Conservation (phyloP, 2,888 invertebrate species). For the Tachystola acroxantha region DNA sequence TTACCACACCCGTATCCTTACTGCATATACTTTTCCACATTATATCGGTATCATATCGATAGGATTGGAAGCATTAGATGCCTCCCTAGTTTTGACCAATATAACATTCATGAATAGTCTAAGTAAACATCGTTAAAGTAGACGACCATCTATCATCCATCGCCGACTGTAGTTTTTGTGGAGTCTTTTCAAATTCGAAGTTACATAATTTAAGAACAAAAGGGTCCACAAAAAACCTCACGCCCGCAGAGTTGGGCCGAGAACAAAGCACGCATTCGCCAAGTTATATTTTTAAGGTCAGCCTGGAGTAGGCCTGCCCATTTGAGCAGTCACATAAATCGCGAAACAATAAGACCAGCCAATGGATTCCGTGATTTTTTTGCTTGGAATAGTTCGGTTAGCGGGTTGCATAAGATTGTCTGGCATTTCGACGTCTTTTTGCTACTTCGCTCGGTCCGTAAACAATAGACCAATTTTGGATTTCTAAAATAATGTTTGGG, state of each 20-base stretch:
- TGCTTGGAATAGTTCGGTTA: slow-evolving; percentile 37
- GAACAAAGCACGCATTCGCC: slow-evolving; percentile 58
- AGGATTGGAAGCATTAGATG: too few species aligned
- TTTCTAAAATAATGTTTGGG: too few species aligned
- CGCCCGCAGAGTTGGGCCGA: slow-evolving; percentile 52
- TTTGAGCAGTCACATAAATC: slow-evolving; percentile 71
- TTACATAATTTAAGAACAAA: slow-evolving; percentile 72
- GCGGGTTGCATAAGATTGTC: slow-evolving; percentile 46
- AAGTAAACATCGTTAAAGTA: slow-evolving; percentile 29
- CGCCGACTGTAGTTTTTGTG: slow-evolving; percentile 38
- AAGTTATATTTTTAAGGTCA: slow-evolving; percentile 53
- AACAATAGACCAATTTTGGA: too few species aligned
- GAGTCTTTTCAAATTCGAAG: slow-evolving; percentile 43
- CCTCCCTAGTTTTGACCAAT: background rate
- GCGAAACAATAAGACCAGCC: slow-evolving; percentile 62
- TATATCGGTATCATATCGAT: too few species aligned
- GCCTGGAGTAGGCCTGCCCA: slow-evolving; percentile 48
- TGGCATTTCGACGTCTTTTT: slow-evolving; percentile 26
- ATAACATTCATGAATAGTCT: background rate
- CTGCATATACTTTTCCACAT: too few species aligned
- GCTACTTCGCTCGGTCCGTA: background rate
- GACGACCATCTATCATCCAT: slow-evolving; percentile 55
- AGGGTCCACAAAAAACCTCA: slow-evolving; percentile 51
- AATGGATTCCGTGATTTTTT: slow-evolving; percentile 40
- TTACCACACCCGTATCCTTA: too few species aligned